A percentile compares a stretch with the other conserved stretches of the same genome.
phyloP scores from a whole-genome alignment of 2,888 invertebrate species.

The Eupithecia dodoneata region DNA sequence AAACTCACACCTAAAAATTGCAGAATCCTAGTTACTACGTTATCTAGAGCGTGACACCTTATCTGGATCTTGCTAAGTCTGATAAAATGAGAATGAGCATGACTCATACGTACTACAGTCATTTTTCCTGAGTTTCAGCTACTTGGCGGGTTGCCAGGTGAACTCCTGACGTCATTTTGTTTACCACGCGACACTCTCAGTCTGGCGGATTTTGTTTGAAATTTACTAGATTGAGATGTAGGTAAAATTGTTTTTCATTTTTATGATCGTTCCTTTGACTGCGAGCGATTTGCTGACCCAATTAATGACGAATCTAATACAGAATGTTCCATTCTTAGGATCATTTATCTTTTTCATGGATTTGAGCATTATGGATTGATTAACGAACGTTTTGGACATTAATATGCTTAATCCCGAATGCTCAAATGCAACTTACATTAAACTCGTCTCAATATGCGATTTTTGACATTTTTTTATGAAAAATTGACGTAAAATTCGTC shows the following conservation, averaged over 20 bases:
- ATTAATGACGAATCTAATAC: background rate
- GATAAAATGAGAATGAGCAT: slow-evolving; percentile 20
- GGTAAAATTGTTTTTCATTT: background rate
- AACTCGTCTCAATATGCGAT: too few relatives aligned
- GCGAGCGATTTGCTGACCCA: background rate
- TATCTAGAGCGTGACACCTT: slow-evolving; percentile 26
- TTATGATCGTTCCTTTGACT: background rate
- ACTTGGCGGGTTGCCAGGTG: slow-evolving; percentile 37
- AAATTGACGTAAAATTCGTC: too few relatives aligned
- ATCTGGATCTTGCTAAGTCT: slow-evolving; percentile 27
- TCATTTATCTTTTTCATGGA: background rate
- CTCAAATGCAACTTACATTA: too few relatives aligned
- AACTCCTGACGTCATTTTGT: slow-evolving; percentile 36
- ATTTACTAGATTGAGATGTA: background rate
- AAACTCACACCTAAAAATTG: slow-evolving; percentile 12
- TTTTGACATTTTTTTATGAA: too few relatives aligned
- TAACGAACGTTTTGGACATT: too few relatives aligned
- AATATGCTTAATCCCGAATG: too few relatives aligned
- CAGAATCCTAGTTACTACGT: slow-evolving; percentile 15
- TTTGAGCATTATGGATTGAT: too few relatives aligned
- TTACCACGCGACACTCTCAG: slow-evolving; percentile 31
- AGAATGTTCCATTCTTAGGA: background rate
- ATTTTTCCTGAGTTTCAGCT: slow-evolving; percentile 13
- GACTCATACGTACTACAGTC: slow-evolving; percentile 23
- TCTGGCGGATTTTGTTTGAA: background rate